These are phyloP conservation scores for Hydraecia micacea DNA, from an alignment of 2,888 invertebrate species.

Conservation along the genomic window DNA sequence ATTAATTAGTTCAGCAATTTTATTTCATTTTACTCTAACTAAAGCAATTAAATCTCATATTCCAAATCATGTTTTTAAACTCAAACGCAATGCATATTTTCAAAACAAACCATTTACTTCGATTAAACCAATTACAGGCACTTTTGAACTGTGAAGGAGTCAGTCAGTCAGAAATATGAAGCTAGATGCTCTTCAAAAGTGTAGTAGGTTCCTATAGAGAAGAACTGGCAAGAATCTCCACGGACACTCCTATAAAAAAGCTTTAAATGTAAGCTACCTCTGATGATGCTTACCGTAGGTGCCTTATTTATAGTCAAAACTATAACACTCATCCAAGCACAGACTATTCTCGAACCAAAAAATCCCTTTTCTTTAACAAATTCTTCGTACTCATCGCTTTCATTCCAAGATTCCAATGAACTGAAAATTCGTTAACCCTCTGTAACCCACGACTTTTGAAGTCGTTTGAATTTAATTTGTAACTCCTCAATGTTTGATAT, in stretches of 20 bases:
- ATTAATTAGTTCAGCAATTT: background rate
- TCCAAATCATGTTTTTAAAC: background rate
- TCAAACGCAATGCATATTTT: background rate
- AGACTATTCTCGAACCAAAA: background rate
- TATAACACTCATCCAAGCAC: background rate
- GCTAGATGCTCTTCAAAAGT: background rate
- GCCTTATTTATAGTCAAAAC: background rate
- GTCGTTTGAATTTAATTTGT: conserved; percentile 68
- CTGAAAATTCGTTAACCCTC: conserved; percentile 42
- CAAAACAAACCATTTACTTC: background rate
- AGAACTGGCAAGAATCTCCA: background rate
- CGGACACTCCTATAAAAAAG: background rate
- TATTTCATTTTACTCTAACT: background rate
- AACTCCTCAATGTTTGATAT: conserved; percentile 68
- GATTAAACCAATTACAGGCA: background rate
- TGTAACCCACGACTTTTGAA: conserved; percentile 46
- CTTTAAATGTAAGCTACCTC: background rate
- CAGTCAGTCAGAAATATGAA: background rate
- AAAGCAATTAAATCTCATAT: background rate
- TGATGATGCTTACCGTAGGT: background rate
- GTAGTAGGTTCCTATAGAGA: background rate
- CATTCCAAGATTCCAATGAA: conserved; percentile 33
- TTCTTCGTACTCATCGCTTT: conserved; percentile 24
- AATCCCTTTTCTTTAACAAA: conserved; percentile 7
- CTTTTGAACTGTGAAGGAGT: background rate